Conservation (phyloP, 2,113 vertebrate genomes). For the Channa argus region DNA sequence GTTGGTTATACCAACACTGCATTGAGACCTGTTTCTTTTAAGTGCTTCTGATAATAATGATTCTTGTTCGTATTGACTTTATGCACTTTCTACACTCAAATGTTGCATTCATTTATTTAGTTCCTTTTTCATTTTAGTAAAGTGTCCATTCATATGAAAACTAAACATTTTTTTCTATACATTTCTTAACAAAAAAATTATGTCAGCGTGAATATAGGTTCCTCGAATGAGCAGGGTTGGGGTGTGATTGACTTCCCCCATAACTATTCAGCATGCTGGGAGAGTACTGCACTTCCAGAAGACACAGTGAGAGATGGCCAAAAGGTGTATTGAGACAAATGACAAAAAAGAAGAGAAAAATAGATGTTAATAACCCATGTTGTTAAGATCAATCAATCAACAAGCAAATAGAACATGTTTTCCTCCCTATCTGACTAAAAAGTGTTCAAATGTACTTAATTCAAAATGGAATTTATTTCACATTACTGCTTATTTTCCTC, state of each 20-base stretch:
- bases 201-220: slow-evolving; percentile 85
- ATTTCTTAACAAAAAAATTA: slow-evolving; percentile 78
- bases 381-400: neutral
- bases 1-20: slow-evolving; percentile 41
- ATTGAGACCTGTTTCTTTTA: slow-evolving; percentile 58
- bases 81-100: slow-evolving; percentile 74
- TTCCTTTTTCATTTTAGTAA: slow-evolving; percentile 80
- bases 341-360: slow-evolving; percentile 20
- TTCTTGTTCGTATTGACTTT: slow-evolving; percentile 78
- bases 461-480: neutral
- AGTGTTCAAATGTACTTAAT: neutral
- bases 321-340: slow-evolving; percentile 28
- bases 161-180: slow-evolving; percentile 82
- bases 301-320: slow-evolving; percentile 41
- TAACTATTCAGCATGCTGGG: slow-evolving; percentile 89
- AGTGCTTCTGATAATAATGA: slow-evolving; percentile 67
- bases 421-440: neutral
- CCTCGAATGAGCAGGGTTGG: slow-evolving; percentile 83
- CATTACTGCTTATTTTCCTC: neutral
- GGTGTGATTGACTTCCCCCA: slow-evolving; percentile 84
- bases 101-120: slow-evolving; percentile 78
- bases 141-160: slow-evolving; percentile 87
- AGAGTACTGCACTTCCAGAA: slow-evolving; percentile 83
- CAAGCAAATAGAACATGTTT: neutral
- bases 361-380: slow-evolving; percentile 48